Conservation (phyloP, 2,113 vertebrate species). For the Ariopsis seemanni region DNA sequence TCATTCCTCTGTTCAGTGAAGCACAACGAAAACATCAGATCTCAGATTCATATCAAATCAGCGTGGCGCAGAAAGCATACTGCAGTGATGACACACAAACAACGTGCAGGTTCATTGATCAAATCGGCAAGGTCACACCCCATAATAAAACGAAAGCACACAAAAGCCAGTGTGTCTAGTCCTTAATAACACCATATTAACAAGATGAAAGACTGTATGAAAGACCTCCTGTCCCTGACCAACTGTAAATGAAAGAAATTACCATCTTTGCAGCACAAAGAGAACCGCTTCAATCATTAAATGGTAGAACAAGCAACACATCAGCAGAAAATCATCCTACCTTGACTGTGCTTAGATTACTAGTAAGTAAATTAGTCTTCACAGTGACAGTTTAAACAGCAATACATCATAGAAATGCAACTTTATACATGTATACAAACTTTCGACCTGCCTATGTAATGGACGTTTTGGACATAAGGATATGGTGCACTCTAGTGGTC, state of each 20-base stretch:
- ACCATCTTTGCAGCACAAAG: neutral
- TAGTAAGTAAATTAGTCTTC: neutral
- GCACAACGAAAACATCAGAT: neutral
- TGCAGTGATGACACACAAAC: constrained; percentile 39
- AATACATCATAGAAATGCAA: neutral
- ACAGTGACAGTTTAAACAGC: neutral
- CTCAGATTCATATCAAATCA: neutral
- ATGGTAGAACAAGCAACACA: neutral
- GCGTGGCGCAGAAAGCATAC: constrained; percentile 31
- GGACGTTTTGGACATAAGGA: neutral
- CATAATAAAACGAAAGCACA: neutral
- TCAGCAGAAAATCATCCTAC: neutral
- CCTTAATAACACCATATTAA: neutral
- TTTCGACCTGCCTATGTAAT: neutral
- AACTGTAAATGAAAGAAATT: neutral
- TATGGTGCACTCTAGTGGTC: constrained; percentile 4
- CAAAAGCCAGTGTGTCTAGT: constrained; percentile 64
- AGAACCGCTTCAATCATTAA: neutral
- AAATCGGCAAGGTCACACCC: constrained; percentile 6
- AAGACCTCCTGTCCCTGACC: no score
- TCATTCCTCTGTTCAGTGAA: neutral
- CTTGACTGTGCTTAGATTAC: neutral
- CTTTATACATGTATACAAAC: neutral
- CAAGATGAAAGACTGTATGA: neutral
- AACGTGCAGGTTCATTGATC: constrained; percentile 4